Base-by-base conservation (phyloP, 2,888 invertebrate species). In the Stenolophus ochropezus region DNA sequence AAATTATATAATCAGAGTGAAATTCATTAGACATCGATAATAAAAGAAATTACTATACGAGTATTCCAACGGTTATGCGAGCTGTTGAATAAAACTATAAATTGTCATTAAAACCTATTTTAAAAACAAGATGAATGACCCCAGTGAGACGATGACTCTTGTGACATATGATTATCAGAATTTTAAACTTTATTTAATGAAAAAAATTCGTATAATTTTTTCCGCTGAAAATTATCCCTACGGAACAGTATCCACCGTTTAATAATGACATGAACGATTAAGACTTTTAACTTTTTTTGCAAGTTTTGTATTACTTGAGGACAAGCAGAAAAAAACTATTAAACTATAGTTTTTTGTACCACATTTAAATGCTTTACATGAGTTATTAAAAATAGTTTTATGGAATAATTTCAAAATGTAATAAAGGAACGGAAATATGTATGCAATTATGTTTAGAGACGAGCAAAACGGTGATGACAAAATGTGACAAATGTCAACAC, bases 301-400 rank as follows among this genome's bases (percentile, higher is more conserved):
- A n/a, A n/a, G n/a, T n/a, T n/a, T n/a, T n/a, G n/a, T n/a, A n/a
- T n/a, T n/a, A n/a, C n/a, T n/a, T n/a, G n/a, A n/a, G n/a, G n/a
- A n/a, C n/a, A n/a, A n/a, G n/a, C n/a, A n/a, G n/a, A n/a, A n/a
- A n/a, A 33, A 33, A 33, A 8, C 5, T 2, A 33, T 33, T 33
- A 33, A 33, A 33, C 4, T 27, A 27, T 27, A n/a, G n/a, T 33
- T 33, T 33, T 33, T 33, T 33, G 1, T 33, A n/a, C n/a, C n/a
- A n/a, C n/a, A n/a, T n/a, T n/a, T n/a, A n/a, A n/a, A n/a, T n/a
- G n/a, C n/a, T n/a, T 42, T 11, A 14, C 16, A 14, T 51, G 51
- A 51, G 5, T 61, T 61, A 61, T 61, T 61, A 25, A 25, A 25
- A 61, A n/a, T 61, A 58, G n/a, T 61, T 61, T 61, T 61, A 23